These are phyloP conservation scores for Lithophane ornitopus DNA, from an alignment of 2,888 invertebrate genomes.

Conservation along the genomic window DNA sequence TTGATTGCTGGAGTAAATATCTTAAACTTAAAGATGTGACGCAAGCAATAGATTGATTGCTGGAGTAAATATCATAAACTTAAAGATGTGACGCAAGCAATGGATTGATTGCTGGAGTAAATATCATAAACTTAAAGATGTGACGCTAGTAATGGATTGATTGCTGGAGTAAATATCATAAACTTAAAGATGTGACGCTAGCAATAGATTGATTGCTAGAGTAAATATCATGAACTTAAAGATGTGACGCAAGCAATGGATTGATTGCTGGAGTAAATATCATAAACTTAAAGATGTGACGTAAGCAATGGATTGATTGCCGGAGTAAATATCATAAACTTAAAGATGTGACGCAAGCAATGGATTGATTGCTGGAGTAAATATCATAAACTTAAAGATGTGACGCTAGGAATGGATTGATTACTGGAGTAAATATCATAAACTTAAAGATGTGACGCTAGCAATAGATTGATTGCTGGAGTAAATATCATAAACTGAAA, in stretches of 20 bases:
- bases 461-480: background rate
- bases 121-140: too few species aligned
- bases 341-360: background rate
- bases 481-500: too few species aligned
- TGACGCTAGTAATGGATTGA: background rate
- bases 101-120: too few species aligned
- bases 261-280: too few species aligned
- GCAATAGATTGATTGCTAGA: background rate
- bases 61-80: too few species aligned
- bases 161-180: too few species aligned
- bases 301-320: background rate
- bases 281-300: background rate
- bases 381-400: too few species aligned
- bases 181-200: background rate
- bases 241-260: background rate
- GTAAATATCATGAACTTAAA: too few species aligned
- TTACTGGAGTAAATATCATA: too few species aligned
- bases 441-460: background rate
- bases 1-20: too few species aligned
- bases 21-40: background rate
- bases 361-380: too few species aligned
- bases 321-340: too few species aligned
- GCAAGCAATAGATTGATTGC: background rate
- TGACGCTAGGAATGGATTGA: background rate
- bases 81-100: background rate